These are phyloP conservation scores for Eciton burchellii DNA, from an alignment of 1,140 invertebrate species.

Conservation along the genomic window DNA sequence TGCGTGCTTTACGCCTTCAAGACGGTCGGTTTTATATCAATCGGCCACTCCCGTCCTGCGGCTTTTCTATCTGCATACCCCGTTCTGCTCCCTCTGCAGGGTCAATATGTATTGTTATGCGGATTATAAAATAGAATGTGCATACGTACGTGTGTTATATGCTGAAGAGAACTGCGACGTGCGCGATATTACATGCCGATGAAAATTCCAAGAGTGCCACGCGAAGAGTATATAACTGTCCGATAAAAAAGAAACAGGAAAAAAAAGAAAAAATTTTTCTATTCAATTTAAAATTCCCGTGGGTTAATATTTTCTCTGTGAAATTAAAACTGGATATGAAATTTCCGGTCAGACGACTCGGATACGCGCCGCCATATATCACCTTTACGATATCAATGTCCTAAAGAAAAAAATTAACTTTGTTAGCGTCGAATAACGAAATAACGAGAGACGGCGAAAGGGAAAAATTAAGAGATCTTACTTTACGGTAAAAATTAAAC, in stretches of 20 bases:
- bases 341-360: neutral
- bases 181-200: conserved; percentile 29
- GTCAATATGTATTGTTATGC: conserved; percentile 7
- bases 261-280: conserved; percentile 13
- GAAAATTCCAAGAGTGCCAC: conserved; percentile 29
- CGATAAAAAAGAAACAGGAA: too few relatives aligned
- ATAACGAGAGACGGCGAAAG: neutral
- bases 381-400: neutral
- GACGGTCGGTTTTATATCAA: conserved; percentile 76
- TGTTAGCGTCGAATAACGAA: neutral
- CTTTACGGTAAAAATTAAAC: neutral
- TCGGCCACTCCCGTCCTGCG: conserved; percentile 64
- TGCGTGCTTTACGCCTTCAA: conserved; percentile 57
- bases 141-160: conserved; percentile 11
- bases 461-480: neutral
- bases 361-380: conserved; percentile 26
- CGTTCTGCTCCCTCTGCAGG: conserved; percentile 14
- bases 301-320: conserved; percentile 34
- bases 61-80: conserved; percentile 42
- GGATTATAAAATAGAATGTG: conserved; percentile 35
- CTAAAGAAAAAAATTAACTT: conserved; percentile 31
- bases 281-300: conserved; percentile 42
- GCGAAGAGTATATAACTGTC: conserved; percentile 32
- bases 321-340: conserved; percentile 35
- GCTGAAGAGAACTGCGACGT: neutral